A percentile compares a stretch with the other conserved stretches of the same genome.
These are phyloP conservation scores for Amniataba percoides DNA, from an alignment of 2,797 vertebrate species.

Conservation along the genomic window DNA sequence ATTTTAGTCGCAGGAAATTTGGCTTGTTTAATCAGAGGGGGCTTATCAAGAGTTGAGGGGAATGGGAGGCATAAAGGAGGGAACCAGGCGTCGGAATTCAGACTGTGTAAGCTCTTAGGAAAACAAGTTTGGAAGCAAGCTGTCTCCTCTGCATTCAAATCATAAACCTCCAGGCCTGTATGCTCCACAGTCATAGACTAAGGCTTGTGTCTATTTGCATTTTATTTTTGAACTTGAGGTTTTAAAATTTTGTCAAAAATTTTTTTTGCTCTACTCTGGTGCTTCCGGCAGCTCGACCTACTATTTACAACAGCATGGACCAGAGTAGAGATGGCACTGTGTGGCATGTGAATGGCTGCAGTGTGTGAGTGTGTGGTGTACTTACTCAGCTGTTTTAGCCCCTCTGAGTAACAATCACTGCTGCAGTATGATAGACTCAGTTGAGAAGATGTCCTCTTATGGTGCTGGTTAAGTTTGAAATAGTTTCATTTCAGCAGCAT, in stretches of 20 bases:
- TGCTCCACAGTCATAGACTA: not conserved
- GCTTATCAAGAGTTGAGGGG: slow-evolving; percentile 58
- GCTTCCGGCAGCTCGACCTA: not conserved
- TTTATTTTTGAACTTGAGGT: not conserved
- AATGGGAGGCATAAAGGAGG: slow-evolving; percentile 42
- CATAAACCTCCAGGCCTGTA: not conserved
- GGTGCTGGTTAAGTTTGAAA: slow-evolving; percentile 5
- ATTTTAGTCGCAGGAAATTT: slow-evolving; percentile 69
- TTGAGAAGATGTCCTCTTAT: not conserved
- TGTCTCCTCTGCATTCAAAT: slow-evolving; percentile 14
- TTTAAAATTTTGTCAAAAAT: no score
- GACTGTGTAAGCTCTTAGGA: slow-evolving; percentile 50
- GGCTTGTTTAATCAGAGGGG: slow-evolving; percentile 66
- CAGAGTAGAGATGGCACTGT: slow-evolving; percentile 17
- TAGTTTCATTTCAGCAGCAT: not conserved
- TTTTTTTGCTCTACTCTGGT: not conserved
- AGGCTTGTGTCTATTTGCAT: not conserved
- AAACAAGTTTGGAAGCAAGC: slow-evolving; percentile 51
- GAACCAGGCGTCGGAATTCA: slow-evolving; percentile 39
- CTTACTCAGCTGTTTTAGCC: slow-evolving; percentile 32
- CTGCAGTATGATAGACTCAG: not conserved
- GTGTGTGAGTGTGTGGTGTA: slow-evolving; percentile 30
- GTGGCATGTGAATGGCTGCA: slow-evolving; percentile 31
- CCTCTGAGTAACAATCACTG: slow-evolving; percentile 31
- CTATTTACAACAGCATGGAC: slow-evolving; percentile 15